Evolutionary conservation across 2,888 invertebrate genomes (phyloP), one percentile per base, ranked within the genome.

Genomic region (Cynaeus angustus): DNA sequence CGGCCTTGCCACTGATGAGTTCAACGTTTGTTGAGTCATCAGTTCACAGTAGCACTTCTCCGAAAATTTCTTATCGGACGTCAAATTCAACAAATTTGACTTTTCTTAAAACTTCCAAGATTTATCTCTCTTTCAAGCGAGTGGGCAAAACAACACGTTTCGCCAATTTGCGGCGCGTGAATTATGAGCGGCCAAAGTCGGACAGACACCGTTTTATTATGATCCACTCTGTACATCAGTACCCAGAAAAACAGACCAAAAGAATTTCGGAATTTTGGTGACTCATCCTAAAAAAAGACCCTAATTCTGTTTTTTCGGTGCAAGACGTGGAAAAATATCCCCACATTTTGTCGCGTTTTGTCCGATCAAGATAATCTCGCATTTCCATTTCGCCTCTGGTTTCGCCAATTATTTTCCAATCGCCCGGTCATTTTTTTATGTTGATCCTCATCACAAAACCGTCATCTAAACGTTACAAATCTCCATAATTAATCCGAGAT

Each of bases 1-100:
- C 33, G 33, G 7, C 33, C 33, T 33, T 33, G 33, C 33, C 33
- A 33, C 33, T 33, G 33, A n/a, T n/a, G 33, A 33, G 33, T 33
- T 33, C 33, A 33, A 33, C 33, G 33, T n/a, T 33, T 33, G 33
- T 33, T 33, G 33, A 33, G 33, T 33, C 33, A 33, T 33, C 33
- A 6, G n/a, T n/a, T n/a, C n/a, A n/a, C 28, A 7, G 33, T 33
- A 33, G 33, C 33, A 4, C n/a, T 33, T 33, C 33, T 33, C 3
- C 33, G 33, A 33, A n/a, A 33, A 4, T 33, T 33, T 33, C 33
- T 33, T 33, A 33, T 33, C 33, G n/a, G 2, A 33, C 2, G 1
- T 4, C 33, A 33, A 33, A 33, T 33, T 28, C 7, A 28, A 28
- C 7, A 33, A 33, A 33, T 33, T 33, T 33, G 33, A 33, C 7